Evolutionary conservation across 1,140 invertebrate genomes (phyloP).

Genomic region (Mactra quadrangularis): DNA sequence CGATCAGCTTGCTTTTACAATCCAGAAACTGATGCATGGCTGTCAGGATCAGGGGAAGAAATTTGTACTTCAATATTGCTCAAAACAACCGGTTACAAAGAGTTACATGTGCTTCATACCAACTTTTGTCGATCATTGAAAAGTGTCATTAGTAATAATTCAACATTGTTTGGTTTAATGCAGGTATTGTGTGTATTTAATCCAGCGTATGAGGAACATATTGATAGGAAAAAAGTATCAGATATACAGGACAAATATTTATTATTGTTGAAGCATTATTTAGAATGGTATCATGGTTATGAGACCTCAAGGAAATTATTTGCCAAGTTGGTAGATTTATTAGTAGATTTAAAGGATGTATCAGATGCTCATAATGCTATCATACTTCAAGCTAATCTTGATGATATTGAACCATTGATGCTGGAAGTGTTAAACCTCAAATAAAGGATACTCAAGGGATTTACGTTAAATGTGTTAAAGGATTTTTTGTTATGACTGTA

Average conservation of each 20-base stretch:
- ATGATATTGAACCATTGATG: slow-evolving; percentile 93
- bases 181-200: slow-evolving; percentile 95
- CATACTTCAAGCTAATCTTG: slow-evolving; percentile 95
- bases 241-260: slow-evolving; percentile 94
- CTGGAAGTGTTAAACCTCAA: slow-evolving; percentile 97
- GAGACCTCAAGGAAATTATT: slow-evolving; percentile 72
- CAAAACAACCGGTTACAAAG: slow-evolving; percentile 76
- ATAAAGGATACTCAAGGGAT: slow-evolving; percentile 19
- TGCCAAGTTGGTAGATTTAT: slow-evolving; percentile 91
- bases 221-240: slow-evolving; percentile 89
- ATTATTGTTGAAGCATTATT: slow-evolving; percentile 93
- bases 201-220: slow-evolving; percentile 90
- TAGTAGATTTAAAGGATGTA: slow-evolving; percentile 92
- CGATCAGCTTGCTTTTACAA: slow-evolving; percentile 77
- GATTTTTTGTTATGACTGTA: too few species aligned
- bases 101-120: slow-evolving; percentile 81
- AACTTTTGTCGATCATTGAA: slow-evolving; percentile 80
- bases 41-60: slow-evolving; percentile 74
- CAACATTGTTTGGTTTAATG: slow-evolving; percentile 91
- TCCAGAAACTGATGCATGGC: slow-evolving; percentile 77
- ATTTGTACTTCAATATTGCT: slow-evolving; percentile 81
- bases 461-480: too few species aligned
- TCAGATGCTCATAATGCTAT: slow-evolving; percentile 94
- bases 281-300: slow-evolving; percentile 90
- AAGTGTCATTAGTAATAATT: slow-evolving; percentile 75